phyloP scores from a whole-genome alignment of 2,797 vertebrate species.

The Argentina silus region DNA sequence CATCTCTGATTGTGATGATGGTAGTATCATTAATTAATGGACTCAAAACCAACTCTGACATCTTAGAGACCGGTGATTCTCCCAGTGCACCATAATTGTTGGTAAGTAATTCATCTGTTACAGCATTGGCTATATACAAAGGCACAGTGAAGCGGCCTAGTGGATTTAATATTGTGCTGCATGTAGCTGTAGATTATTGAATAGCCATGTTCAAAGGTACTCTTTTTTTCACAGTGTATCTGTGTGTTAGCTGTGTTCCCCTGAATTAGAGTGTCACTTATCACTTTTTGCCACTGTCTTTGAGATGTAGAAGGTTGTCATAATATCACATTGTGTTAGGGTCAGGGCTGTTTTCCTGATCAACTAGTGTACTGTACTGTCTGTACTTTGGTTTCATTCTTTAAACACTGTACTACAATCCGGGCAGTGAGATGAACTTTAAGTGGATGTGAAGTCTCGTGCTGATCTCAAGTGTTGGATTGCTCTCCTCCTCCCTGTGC shows the following conservation, averaged over 20 bases:
- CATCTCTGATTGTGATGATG: constrained; percentile 5
- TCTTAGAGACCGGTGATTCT: background rate
- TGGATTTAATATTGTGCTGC: background rate
- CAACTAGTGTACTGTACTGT: too few species aligned
- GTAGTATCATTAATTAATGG: constrained; percentile 2
- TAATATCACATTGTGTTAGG: too few species aligned
- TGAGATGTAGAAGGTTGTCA: background rate
- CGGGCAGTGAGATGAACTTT: background rate
- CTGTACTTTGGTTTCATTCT: too few species aligned
- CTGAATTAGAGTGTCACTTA: too few species aligned
- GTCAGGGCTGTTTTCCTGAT: background rate
- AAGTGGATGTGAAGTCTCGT: background rate
- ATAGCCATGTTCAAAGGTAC: background rate
- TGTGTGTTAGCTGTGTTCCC: background rate
- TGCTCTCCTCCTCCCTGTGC: background rate
- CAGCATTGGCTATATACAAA: background rate
- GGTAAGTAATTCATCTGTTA: background rate
- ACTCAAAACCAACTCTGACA: background rate
- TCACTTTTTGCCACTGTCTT: background rate
- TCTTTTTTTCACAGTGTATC: background rate
- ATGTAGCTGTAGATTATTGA: background rate
- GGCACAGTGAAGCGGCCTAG: background rate
- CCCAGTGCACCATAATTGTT: background rate
- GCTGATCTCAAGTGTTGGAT: constrained; percentile 1
- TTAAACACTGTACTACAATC: background rate